phyloP scores from a whole-genome alignment of 2,797 vertebrate genomes.

The Sebastes dallii region DNA sequence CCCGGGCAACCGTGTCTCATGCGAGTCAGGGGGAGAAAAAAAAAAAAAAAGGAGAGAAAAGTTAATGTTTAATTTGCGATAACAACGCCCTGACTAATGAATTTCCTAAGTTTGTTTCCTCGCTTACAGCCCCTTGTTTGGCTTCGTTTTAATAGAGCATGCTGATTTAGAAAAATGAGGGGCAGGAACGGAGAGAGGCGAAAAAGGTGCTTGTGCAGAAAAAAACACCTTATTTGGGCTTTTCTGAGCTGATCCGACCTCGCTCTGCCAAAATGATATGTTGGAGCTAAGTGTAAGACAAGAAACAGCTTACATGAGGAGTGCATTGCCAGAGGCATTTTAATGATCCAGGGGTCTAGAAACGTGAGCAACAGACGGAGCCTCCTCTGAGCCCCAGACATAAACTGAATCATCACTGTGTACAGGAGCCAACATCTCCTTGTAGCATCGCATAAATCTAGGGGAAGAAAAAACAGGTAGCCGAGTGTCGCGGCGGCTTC shows the following conservation, averaged over 20 bases:
- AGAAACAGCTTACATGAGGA: constrained; percentile 69
- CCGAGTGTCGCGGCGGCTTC: constrained; percentile 23
- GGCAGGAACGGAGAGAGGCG: neutral
- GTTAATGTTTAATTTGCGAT: constrained; percentile 69
- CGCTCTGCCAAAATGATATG: constrained; percentile 65
- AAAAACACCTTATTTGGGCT: constrained; percentile 78
- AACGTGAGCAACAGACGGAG: constrained; percentile 47
- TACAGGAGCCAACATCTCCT: constrained; percentile 46
- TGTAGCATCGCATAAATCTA: constrained; percentile 46
- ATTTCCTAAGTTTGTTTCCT: constrained; percentile 60
- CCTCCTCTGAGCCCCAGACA: constrained; percentile 60
- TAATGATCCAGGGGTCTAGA: constrained; percentile 61
- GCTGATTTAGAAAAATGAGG: constrained; percentile 59
- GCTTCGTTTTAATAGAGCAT: constrained; percentile 57
- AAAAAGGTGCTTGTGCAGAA: constrained; percentile 42
- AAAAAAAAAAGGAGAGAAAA: constrained; percentile 24
- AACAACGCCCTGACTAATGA: constrained; percentile 62
- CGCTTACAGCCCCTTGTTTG: constrained; percentile 59
- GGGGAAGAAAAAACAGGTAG: neutral
- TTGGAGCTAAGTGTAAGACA: constrained; percentile 59
- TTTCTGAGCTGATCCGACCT: constrained; percentile 54
- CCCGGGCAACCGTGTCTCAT: constrained; percentile 44
- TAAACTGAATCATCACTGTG: constrained; percentile 62
- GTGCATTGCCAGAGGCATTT: constrained; percentile 65
- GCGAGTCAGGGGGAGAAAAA: neutral